Base-by-base conservation (phyloP, 2,888 invertebrate genomes). In the Parnassius glacialis region DNA sequence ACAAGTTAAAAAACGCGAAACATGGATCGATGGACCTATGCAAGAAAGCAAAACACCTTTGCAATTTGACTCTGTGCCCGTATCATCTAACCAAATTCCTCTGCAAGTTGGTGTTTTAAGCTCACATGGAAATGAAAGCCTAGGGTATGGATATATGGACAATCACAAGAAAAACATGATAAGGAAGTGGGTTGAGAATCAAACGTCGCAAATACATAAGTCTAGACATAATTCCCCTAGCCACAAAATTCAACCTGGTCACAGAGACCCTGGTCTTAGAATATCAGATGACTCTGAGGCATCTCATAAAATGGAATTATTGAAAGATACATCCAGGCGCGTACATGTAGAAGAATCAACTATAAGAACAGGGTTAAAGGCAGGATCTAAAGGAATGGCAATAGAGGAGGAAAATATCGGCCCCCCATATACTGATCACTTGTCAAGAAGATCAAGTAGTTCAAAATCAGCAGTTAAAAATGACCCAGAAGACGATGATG, bases 11-110 rank as follows among this genome's bases (percentile, higher is more conserved):
- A 96, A 97, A 83, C 92, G 95, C 52, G 98, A 98, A 87, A 97
- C 97, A 2, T 98, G 98, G 98, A 96, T 98, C 60, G 98, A 98
- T 81, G 98, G 98, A 0, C 98, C 98, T 1, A 95, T 96, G 93
- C 95, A 96, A 72, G 88, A 90, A 74, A 88, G 87, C 62, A 88
- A 83, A 69, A 72, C 87, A 44, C 93, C 95, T 20, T 62, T 81
- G 64, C 87, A 84, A 68, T 85, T 88, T 71, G 91, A 90, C 65
- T 72, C 84, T 34, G 70, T 80, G 25, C 97, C 97, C 10, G 94
- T 95, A 84, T 95, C 94, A 70, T 79, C 88, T 61, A 92, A 82
- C 71, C 72, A 81, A 53, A 64, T 86, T 57, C 85, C 87, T 48
- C 77, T 89, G 53, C 90, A 90, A 77, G 75, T 90, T 52, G 87